Percentiles rank a stretch among this genome's conserved stretches.
Evolutionary conservation across 2,888 invertebrate species (phyloP).

Genomic region (Halictus quadricinctus): DNA sequence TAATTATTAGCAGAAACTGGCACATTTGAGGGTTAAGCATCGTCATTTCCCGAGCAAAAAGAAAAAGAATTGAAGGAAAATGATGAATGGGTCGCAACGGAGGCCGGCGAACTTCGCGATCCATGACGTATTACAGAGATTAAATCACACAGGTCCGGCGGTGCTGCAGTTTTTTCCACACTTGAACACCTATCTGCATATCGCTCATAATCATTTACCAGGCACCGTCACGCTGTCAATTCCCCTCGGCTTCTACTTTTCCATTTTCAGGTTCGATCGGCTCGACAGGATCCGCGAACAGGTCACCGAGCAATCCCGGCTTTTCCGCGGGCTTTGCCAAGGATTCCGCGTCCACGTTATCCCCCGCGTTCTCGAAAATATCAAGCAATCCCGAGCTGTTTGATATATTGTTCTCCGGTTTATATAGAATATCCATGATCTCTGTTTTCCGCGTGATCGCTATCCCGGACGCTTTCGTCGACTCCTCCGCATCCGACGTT

Average conservation of each 20-base stretch:
- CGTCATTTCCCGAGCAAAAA: neutral
- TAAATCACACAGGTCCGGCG: neutral
- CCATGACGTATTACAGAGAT: neutral
- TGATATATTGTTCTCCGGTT: slow-evolving; percentile 25
- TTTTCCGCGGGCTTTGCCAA: slow-evolving; percentile 31
- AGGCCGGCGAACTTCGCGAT: neutral
- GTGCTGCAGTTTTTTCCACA: neutral
- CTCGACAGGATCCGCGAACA: slow-evolving; percentile 44
- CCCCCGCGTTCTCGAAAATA: neutral
- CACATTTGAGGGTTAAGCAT: neutral
- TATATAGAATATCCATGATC: neutral
- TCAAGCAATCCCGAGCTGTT: slow-evolving; percentile 5
- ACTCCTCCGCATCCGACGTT: neutral
- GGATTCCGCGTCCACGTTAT: slow-evolving; percentile 5
- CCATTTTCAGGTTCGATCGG: slow-evolving; percentile 23
- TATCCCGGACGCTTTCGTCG: neutral
- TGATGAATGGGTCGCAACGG: neutral
- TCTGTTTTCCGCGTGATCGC: neutral
- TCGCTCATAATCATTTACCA: neutral
- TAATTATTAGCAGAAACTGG: neutral
- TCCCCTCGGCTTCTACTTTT: neutral
- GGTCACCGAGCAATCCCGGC: slow-evolving; percentile 46
- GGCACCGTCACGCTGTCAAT: neutral
- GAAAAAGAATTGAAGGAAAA: neutral
- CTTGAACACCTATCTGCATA: slow-evolving; percentile 1